Percentiles rank a stretch among this genome's conserved stretches.
Evolutionary conservation across 2,888 invertebrate genomes (phyloP).

Genomic region (Zygogramma bicolorata): DNA sequence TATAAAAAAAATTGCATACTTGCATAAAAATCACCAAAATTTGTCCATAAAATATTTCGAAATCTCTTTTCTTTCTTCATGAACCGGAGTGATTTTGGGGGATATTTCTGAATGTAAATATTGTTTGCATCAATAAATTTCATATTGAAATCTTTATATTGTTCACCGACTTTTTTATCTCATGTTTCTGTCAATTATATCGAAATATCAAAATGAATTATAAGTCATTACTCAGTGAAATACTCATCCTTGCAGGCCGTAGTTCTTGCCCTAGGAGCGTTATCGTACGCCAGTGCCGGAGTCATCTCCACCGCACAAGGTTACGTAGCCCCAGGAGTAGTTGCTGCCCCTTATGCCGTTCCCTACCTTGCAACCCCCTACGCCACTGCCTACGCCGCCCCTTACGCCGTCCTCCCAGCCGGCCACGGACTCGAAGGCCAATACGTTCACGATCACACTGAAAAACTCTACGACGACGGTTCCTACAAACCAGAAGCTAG

Average conservation of each 20-base stretch:
- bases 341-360: slow-evolving; percentile 28
- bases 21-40: too few relatives aligned
- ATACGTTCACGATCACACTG: slow-evolving; percentile 54
- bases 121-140: too few relatives aligned
- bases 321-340: slow-evolving; percentile 30
- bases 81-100: too few relatives aligned
- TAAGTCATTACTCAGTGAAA: too few relatives aligned
- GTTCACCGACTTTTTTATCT: too few relatives aligned
- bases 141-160: too few relatives aligned
- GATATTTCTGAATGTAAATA: too few relatives aligned
- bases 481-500: slow-evolving; percentile 54
- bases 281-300: slow-evolving; percentile 50
- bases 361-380: slow-evolving; percentile 10
- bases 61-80: too few relatives aligned
- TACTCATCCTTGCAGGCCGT: slow-evolving; percentile 32
- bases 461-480: slow-evolving; percentile 58
- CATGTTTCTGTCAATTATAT: too few relatives aligned
- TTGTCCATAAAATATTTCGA: too few relatives aligned
- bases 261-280: slow-evolving; percentile 46
- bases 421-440: slow-evolving; percentile 54
- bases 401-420: slow-evolving; percentile 42
- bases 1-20: too few relatives aligned
- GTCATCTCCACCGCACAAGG: slow-evolving; percentile 34
- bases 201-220: too few relatives aligned
- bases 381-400: slow-evolving; percentile 35